Evolutionary conservation across 2,113 vertebrate species (phyloP), one percentile per base, ranked within the genome.

Genomic region (Pelmatolapia mariae): DNA sequence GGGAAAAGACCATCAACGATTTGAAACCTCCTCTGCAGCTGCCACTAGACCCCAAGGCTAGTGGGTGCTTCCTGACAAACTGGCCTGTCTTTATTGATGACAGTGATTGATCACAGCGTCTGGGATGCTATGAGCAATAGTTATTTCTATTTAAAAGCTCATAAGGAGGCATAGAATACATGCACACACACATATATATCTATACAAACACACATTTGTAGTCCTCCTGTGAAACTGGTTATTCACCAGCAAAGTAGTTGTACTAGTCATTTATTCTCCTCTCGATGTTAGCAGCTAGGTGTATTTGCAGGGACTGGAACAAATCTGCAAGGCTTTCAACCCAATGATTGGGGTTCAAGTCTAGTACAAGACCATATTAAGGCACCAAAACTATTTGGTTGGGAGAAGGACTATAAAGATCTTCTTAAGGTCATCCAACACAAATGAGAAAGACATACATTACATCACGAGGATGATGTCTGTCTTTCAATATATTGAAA

Each of bases 131-230:
- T 94, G 92, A 88, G 89, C 93, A 94, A 94, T 92, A 93, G 94
- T 95, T 94, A 93, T 95, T 96, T 93, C 89, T 96, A 95, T 95
- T 94, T 95, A 91, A 95, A 95, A 94, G 90, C 93, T 95, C 87
- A 80, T 90, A 91, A 87, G 83, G 87, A 80, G 91, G 88, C 83
- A 80, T 26, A 57, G 87, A 57, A 16, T 56, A n/a, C 40, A 57
- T 76, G 61, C 78, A 47, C 61, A 61, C 83, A 79, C 10, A 38
- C n/a, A 15, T 1, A 56, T 8, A 56, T 57, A 57, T 2, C 15
- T 33, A 61, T 19, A 59, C 59, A 81, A 81, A 36, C 16, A 26
- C 22, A 24, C 4, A 19, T 26, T 66, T 33, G 36, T 5, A 82
- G 9, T 26, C 57, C 52, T 88, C 54, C 59, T 68, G 31, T 47